phyloP scores from a whole-genome alignment of 2,888 invertebrate genomes.

The Druceiella hillmani region DNA sequence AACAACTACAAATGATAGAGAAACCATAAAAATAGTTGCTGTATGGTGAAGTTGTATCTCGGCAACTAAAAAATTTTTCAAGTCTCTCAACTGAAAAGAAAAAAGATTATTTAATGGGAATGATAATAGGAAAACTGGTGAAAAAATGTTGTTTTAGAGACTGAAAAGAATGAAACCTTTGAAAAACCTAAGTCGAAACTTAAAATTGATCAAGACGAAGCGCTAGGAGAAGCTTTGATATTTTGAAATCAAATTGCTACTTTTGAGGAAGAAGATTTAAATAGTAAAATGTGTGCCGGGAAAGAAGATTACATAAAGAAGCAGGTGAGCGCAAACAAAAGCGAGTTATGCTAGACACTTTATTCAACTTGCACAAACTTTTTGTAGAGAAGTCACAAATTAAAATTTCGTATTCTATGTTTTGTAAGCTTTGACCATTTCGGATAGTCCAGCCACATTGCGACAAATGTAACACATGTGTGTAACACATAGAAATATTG shows the following conservation, averaged over 20 bases:
- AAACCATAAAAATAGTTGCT: slow-evolving; percentile 16
- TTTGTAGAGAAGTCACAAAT: slow-evolving; percentile 11
- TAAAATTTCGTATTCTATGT: too few species aligned
- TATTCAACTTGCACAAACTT: slow-evolving; percentile 13
- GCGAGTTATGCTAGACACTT: slow-evolving; percentile 15
- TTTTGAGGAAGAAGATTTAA: slow-evolving; percentile 13
- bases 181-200: slow-evolving; percentile 13
- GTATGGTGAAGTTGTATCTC: slow-evolving; percentile 15
- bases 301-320: slow-evolving; percentile 13
- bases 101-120: slow-evolving; percentile 13
- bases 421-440: too few species aligned
- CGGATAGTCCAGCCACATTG: slow-evolving; percentile 12
- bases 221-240: slow-evolving; percentile 7
- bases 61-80: slow-evolving; percentile 14
- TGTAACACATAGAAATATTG: too few species aligned
- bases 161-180: slow-evolving; percentile 14
- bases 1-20: slow-evolving; percentile 11
- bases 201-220: slow-evolving; percentile 10
- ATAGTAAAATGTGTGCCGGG: slow-evolving; percentile 14
- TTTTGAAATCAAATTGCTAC: slow-evolving; percentile 8
- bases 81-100: slow-evolving; percentile 10
- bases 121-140: slow-evolving; percentile 11
- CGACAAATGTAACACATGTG: too few species aligned
- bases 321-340: slow-evolving; percentile 15
- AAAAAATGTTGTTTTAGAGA: slow-evolving; percentile 12